phyloP scores from a whole-genome alignment of 1,140 invertebrate species.

The Trachymyrmex septentrionalis region DNA sequence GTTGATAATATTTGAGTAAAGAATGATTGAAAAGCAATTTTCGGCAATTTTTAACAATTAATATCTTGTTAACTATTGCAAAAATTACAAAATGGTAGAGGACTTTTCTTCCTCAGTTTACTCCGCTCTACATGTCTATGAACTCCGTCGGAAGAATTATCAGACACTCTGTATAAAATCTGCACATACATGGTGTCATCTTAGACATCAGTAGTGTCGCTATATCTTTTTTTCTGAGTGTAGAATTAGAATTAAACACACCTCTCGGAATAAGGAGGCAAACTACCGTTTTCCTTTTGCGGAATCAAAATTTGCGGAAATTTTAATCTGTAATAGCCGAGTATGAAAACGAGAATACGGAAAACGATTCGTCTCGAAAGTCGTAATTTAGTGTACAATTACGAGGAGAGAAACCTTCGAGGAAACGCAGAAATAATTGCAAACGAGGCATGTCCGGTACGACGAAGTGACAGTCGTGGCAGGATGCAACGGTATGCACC shows the following conservation, averaged over 20 bases:
- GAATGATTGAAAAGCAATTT: too few species aligned
- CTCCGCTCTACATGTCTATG: too few species aligned
- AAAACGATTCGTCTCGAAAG: slow-evolving; percentile 24
- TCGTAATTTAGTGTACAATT: slow-evolving; percentile 13
- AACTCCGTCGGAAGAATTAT: too few species aligned
- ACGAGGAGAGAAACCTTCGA: slow-evolving; percentile 49
- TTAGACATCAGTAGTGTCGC: too few species aligned
- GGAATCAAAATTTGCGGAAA: neutral
- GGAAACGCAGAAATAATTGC: slow-evolving; percentile 75
- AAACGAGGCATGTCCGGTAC: slow-evolving; percentile 74
- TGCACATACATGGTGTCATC: too few species aligned
- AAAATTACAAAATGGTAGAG: too few species aligned
- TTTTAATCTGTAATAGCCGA: slow-evolving; percentile 5
- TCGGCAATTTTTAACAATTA: too few species aligned
- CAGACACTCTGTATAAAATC: too few species aligned
- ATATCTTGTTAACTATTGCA: too few species aligned
- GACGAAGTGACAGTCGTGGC: slow-evolving; percentile 65
- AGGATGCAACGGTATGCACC: slow-evolving; percentile 72
- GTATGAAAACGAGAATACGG: neutral
- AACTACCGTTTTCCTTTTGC: neutral
- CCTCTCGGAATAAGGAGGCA: neutral
- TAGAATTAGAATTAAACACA: neutral
- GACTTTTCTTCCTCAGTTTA: too few species aligned
- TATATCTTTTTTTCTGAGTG: too few species aligned
- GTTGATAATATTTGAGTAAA: too few species aligned